phyloP scores from a whole-genome alignment of 2,888 invertebrate species.

The Metopia argyrocephala region DNA sequence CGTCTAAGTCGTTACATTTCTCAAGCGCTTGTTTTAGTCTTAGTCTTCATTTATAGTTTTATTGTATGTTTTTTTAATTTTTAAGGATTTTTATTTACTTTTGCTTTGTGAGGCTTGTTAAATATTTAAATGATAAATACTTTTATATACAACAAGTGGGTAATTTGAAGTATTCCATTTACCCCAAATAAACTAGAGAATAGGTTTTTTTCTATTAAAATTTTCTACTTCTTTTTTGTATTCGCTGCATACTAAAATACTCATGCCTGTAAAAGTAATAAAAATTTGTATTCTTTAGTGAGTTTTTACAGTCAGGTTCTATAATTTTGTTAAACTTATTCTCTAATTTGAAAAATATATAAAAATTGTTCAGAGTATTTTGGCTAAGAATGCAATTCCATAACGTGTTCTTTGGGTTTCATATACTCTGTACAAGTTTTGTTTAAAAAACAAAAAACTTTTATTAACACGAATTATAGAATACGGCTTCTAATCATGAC shows the following conservation, averaged over 20 bases:
- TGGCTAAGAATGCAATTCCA: too few relatives aligned
- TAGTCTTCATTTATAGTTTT: background rate
- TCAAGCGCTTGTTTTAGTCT: background rate
- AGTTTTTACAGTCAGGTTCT: background rate
- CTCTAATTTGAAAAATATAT: too few relatives aligned
- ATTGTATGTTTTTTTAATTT: conserved; percentile 26
- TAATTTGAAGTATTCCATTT: too few relatives aligned
- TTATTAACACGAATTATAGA: too few relatives aligned
- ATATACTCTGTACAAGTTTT: too few relatives aligned
- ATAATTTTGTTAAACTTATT: too few relatives aligned
- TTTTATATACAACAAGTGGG: too few relatives aligned
- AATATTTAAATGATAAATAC: background rate
- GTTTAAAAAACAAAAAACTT: too few relatives aligned
- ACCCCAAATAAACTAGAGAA: background rate
- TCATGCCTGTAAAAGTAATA: background rate
- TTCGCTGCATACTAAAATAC: background rate
- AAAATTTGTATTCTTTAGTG: background rate
- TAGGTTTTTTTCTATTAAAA: background rate
- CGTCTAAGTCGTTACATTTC: background rate
- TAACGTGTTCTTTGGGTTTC: too few relatives aligned
- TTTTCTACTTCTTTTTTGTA: background rate
- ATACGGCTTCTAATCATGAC: too few relatives aligned
- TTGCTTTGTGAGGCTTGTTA: background rate
- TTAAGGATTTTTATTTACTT: conserved; percentile 31
- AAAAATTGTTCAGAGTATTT: too few relatives aligned